Conservation (phyloP, 2,113 vertebrate genomes). For the Ameiurus melas region DNA sequence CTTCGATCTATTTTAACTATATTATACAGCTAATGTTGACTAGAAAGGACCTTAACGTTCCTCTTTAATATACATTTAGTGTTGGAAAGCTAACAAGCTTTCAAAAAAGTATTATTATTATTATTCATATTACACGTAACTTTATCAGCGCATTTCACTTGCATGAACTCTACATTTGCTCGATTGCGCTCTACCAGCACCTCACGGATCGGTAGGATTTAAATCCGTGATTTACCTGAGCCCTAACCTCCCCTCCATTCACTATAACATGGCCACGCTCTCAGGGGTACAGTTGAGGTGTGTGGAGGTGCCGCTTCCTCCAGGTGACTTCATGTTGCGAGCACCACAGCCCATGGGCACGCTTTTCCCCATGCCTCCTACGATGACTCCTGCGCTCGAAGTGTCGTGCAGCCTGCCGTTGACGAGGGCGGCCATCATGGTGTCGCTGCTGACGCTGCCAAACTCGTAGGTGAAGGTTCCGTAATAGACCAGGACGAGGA, state of each 20-base stretch:
- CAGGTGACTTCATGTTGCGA: constrained; percentile 82
- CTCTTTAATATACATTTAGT: constrained; percentile 5
- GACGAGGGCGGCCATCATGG: constrained; percentile 82
- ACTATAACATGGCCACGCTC: constrained; percentile 84
- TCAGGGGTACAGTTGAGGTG: constrained; percentile 89
- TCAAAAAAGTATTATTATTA: not conserved
- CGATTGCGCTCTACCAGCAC: constrained; percentile 4
- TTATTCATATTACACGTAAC: not conserved
- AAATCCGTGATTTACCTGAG: constrained; percentile 1
- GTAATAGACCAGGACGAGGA: constrained; percentile 87
- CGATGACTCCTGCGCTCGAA: constrained; percentile 65
- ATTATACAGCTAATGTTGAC: not conserved
- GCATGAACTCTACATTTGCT: not conserved
- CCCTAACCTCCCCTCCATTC: not conserved
- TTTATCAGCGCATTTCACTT: not conserved
- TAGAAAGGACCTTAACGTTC: not conserved
- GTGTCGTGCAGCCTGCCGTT: constrained; percentile 58
- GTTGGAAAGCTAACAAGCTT: constrained; percentile 14
- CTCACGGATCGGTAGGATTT: not conserved
- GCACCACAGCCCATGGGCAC: constrained; percentile 66
- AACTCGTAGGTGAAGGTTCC: constrained; percentile 92
- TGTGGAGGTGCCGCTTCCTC: constrained; percentile 83
- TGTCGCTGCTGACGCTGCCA: constrained; percentile 82
- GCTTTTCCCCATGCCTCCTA: constrained; percentile 64
- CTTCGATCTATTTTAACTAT: not conserved